Evolutionary conservation across 1,140 invertebrate species (phyloP), one percentile per base, ranked within the genome.

Genomic region (Trypoxylus dichotomus): DNA sequence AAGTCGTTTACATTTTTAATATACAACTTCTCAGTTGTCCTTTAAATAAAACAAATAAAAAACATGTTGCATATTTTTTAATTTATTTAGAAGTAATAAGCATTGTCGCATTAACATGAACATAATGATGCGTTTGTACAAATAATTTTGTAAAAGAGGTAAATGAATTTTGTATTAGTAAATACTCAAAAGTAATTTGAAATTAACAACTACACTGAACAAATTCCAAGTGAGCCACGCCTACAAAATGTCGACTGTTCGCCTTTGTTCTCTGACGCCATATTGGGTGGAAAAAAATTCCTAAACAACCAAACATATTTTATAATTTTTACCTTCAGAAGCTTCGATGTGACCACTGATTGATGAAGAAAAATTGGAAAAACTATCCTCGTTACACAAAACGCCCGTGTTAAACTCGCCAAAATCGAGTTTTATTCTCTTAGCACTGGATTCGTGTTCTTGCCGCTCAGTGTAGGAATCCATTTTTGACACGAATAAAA

Each of bases 401-500:
- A 82, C 84, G 82, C 83, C 81, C 71, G 75, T 78, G 82, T 82
- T 81, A 60, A 81, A 79, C 58, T 81, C 82, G 75, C 75, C 77
- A 79, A 81, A 63, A 79, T 84, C 84, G 72, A 85, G 81, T 85
- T 85, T 86, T 75, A 84, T 79, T 79, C 85, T 80, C 83, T 86
- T 86, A 76, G 83, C 83, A 81, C 80, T 76, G 71, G 83, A 84
- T 85, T 84, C 84, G 81, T 85, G 81, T 83, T 85, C 85, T 77
- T 80, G 80, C 77, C 82, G 82, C 78, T 85, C 83, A 79, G 83
- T 81, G 82, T 82, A 81, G 82, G 85, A 83, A 83, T 84, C 85
- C 85, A 86, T 86, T 79, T 85, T 86, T 83, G 83, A 85, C 85
- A 85, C 84, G 84, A 85, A 84, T 85, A 83, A 84, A 81, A 82